phyloP scores from a whole-genome alignment of 1,140 invertebrate species.

The Pogonognathellus flavescens region DNA sequence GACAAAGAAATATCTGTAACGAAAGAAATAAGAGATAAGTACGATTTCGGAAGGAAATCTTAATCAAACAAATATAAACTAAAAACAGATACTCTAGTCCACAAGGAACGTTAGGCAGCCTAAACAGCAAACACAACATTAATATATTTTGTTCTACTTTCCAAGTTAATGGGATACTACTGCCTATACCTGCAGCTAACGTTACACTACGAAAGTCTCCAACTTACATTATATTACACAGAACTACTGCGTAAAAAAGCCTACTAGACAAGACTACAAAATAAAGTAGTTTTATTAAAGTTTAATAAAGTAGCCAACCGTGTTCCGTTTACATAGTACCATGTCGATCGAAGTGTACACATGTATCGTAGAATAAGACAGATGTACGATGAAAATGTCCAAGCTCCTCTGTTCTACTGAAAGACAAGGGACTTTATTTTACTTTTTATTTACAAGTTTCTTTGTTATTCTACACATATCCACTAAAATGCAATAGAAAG shows the following conservation, averaged over 20 bases:
- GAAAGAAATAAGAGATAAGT: too few species aligned
- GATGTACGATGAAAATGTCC: not conserved
- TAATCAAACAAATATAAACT: too few species aligned
- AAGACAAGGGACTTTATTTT: not conserved
- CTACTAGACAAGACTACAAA: not conserved
- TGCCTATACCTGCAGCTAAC: not conserved
- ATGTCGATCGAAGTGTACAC: not conserved
- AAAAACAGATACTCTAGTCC: too few species aligned
- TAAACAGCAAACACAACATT: not conserved
- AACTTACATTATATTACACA: not conserved
- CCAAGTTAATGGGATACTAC: not conserved
- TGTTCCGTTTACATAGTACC: constrained; percentile 9
- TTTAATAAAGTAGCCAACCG: not conserved
- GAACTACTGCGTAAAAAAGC: not conserved
- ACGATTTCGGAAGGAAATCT: too few species aligned
- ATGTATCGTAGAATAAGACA: not conserved
- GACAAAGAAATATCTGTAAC: not conserved
- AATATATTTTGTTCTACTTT: not conserved
- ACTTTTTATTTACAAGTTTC: not conserved
- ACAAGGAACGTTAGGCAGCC: too few species aligned
- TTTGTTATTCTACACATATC: not conserved
- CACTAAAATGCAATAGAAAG: not conserved
- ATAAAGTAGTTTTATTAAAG: constrained; percentile 3
- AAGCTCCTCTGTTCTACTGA: not conserved
- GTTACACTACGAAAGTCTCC: not conserved